phyloP scores from a whole-genome alignment of 35 echinoderm and acorn worm species.

The Eucidaris tribuloides region DNA sequence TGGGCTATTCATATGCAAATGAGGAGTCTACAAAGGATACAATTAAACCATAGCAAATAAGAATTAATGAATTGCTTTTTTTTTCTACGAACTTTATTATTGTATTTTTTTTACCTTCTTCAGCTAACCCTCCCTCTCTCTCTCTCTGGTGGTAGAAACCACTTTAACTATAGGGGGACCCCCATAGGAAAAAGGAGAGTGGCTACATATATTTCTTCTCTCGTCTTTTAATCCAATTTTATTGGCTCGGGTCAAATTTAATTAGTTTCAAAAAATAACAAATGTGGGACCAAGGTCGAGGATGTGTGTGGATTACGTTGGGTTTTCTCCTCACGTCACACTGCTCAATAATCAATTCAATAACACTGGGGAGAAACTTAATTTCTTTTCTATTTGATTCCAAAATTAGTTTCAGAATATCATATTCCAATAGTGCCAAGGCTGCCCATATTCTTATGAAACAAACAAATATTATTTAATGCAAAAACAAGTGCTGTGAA shows the following conservation, averaged over 20 bases:
- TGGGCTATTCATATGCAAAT: constrained; percentile 24
- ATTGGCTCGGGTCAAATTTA: constrained; percentile 30
- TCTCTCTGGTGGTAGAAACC: neutral
- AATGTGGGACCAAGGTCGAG: constrained; percentile 19
- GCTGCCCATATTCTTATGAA: too few relatives aligned
- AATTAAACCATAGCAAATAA: constrained; percentile 37
- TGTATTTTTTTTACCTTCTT: neutral
- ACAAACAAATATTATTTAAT: too few relatives aligned
- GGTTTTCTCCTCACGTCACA: constrained; percentile 6
- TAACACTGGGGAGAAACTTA: neutral
- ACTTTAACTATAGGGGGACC: neutral
- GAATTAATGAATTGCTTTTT: constrained; percentile 36
- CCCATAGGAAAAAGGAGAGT: neutral
- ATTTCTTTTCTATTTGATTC: too few relatives aligned
- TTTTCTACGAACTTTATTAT: constrained; percentile 15
- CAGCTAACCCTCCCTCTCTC: too few relatives aligned
- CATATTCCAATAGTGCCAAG: too few relatives aligned
- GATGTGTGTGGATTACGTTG: neutral
- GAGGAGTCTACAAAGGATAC: constrained; percentile 18
- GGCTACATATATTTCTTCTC: neutral
- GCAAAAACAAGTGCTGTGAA: too few relatives aligned
- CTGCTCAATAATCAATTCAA: constrained; percentile 18
- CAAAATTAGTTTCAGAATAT: too few relatives aligned
- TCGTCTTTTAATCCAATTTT: constrained; percentile 22
- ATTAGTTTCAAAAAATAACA: constrained; percentile 38